Percentiles rank a stretch among this genome's conserved stretches.
Conservation (phyloP, 1,140 invertebrate genomes). For the Catajapyx aquilonaris region DNA sequence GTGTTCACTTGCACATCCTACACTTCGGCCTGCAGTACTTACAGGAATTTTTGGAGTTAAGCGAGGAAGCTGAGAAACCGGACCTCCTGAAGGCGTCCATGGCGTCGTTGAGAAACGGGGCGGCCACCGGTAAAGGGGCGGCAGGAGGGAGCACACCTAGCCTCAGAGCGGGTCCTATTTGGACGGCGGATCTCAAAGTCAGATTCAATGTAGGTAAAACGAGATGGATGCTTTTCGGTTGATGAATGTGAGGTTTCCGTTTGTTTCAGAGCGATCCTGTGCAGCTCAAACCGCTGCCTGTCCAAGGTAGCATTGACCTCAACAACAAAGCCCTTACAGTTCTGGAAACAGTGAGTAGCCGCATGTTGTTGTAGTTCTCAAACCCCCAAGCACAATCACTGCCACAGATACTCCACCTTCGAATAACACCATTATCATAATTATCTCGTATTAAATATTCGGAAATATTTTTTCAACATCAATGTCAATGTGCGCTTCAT, state of each 20-base stretch:
- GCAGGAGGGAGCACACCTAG: slow-evolving; percentile 36
- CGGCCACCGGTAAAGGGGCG: slow-evolving; percentile 19
- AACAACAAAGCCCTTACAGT: slow-evolving; percentile 56
- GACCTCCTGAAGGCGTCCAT: slow-evolving; percentile 55
- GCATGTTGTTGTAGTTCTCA: neutral
- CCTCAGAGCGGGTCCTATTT: slow-evolving; percentile 28
- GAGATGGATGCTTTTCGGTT: neutral
- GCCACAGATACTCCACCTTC: neutral
- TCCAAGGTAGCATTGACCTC: slow-evolving; percentile 38
- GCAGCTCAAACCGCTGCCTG: slow-evolving; percentile 46
- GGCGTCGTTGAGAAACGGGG: slow-evolving; percentile 32
- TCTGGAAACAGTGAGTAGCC: slow-evolving; percentile 40
- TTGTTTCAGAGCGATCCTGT: slow-evolving; percentile 58
- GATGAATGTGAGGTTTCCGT: slow-evolving; percentile 1
- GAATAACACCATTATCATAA: neutral
- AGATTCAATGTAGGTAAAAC: slow-evolving; percentile 47
- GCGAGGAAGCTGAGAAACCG: slow-evolving; percentile 55
- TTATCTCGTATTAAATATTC: neutral
- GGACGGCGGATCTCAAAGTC: slow-evolving; percentile 36
- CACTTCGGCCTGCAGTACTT: slow-evolving; percentile 58
- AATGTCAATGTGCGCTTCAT: too few species aligned
- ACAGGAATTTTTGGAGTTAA: slow-evolving; percentile 41
- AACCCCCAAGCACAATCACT: neutral
- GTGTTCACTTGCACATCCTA: slow-evolving; percentile 27
- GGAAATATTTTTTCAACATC: neutral